Conservation (phyloP, 2,113 vertebrate genomes). For the Antechinus flavipes region DNA sequence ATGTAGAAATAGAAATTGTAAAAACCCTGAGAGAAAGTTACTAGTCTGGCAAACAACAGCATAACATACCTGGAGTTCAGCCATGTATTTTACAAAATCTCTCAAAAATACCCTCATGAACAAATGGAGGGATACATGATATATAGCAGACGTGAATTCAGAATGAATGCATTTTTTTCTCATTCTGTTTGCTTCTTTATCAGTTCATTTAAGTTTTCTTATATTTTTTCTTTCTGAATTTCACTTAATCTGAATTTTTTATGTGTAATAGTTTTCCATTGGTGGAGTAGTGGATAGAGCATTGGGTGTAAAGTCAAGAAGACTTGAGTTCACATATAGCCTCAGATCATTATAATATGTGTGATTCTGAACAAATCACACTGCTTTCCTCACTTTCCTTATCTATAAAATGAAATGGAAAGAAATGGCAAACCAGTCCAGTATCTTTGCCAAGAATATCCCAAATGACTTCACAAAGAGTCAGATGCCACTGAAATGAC, state of each 20-base stretch:
- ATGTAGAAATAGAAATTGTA: not conserved
- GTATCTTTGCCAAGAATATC: not conserved
- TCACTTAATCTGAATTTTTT: not conserved
- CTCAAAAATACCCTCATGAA: not conserved
- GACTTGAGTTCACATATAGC: not conserved
- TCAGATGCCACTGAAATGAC: not conserved
- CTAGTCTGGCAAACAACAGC: not conserved
- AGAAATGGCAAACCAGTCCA: not conserved
- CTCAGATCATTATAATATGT: not conserved
- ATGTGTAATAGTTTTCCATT: not conserved
- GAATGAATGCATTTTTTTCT: not conserved
- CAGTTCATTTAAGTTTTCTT: not conserved
- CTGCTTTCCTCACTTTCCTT: not conserved
- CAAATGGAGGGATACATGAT: not conserved
- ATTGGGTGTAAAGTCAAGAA: too few relatives aligned
- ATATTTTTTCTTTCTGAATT: not conserved
- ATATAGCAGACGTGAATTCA: not conserved
- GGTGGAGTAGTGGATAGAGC: not conserved
- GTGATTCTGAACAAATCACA: not conserved
- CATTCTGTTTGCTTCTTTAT: not conserved
- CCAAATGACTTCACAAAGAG: not conserved
- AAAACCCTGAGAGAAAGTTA: not conserved
- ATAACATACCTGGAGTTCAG: not conserved
- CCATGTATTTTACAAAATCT: not conserved
- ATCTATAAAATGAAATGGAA: not conserved